A percentile compares a stretch with the other conserved stretches of the same genome.
These are phyloP conservation scores for Rhinopithecus roxellana DNA, from an alignment of 2,113 vertebrate genomes.

Conservation along the genomic window DNA sequence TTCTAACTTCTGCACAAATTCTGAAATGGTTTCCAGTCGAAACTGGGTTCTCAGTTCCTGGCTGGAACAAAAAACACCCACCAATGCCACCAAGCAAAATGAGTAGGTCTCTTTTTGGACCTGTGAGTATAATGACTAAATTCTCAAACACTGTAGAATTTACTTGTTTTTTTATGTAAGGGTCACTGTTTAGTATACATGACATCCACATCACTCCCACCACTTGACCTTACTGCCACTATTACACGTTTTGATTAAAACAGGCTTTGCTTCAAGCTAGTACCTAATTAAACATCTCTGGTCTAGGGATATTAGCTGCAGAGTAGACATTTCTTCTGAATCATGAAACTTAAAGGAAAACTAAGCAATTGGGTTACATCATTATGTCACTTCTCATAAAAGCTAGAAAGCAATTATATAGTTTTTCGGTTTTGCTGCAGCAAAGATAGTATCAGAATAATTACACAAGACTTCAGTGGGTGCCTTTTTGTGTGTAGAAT, in stretches of 20 bases:
- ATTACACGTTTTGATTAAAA: background rate
- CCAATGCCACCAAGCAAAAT: background rate
- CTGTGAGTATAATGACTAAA: conserved; percentile 31
- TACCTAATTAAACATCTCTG: background rate
- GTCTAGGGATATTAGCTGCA: background rate
- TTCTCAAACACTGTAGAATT: background rate
- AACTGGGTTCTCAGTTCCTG: background rate
- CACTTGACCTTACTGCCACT: background rate
- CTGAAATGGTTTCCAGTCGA: background rate
- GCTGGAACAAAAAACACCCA: background rate
- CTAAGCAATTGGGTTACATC: background rate
- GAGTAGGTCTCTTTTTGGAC: background rate
- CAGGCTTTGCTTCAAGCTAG: background rate
- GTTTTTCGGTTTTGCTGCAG: background rate
- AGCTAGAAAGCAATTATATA: background rate
- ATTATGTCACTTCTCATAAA: background rate
- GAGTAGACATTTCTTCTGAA: background rate
- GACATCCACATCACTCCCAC: background rate
- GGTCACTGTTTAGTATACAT: background rate
- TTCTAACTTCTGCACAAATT: background rate
- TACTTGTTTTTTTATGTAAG: background rate
- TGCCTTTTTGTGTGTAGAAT: background rate
- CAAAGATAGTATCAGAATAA: background rate
- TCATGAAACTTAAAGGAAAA: background rate
- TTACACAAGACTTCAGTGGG: background rate